A percentile compares a stretch with the other conserved stretches of the same genome.
Conservation (phyloP, 2,113 vertebrate genomes). For the Chloebia gouldiae region DNA sequence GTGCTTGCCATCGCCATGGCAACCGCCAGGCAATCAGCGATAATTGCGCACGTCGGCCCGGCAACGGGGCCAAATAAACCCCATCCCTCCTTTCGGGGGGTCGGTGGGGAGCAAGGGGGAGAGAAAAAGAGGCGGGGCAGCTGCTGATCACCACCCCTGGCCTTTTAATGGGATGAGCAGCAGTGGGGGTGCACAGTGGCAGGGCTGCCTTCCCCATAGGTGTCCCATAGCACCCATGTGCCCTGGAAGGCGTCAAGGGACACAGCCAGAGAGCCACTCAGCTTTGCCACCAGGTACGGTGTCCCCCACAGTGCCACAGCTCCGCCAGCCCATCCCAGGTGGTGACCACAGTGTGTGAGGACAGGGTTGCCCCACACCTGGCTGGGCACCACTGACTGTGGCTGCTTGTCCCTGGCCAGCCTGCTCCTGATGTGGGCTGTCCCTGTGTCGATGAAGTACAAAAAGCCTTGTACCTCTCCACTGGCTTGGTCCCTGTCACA, state of each 20-base stretch:
- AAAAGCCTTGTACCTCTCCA: not conserved
- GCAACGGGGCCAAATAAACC: conserved; percentile 74
- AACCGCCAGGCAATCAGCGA: conserved; percentile 78
- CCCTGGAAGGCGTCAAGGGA: conserved; percentile 68
- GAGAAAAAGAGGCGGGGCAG: not conserved
- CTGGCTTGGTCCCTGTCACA: not conserved
- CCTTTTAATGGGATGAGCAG: not conserved
- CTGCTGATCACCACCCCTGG: rapidly evolving
- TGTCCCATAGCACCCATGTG: conserved; percentile 41
- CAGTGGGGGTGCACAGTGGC: conserved; percentile 14
- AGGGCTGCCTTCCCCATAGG: not conserved
- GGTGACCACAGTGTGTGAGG: conserved; percentile 14
- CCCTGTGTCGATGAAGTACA: not conserved
- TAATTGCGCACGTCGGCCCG: conserved; percentile 74
- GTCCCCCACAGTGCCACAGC: conserved; percentile 48
- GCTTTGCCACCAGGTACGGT: conserved; percentile 12
- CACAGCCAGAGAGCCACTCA: conserved; percentile 47
- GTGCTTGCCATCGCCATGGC: conserved; percentile 75
- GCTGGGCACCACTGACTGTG: not conserved
- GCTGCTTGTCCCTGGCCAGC: conserved; percentile 45
- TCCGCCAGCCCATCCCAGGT: conserved; percentile 31
- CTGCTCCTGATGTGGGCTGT: conserved; percentile 50
- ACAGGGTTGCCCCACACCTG: not conserved
- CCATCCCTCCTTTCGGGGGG: conserved; percentile 16
- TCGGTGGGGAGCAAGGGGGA: not conserved